Conservation (phyloP, 2,888 invertebrate genomes). For the Panopea generosa region DNA sequence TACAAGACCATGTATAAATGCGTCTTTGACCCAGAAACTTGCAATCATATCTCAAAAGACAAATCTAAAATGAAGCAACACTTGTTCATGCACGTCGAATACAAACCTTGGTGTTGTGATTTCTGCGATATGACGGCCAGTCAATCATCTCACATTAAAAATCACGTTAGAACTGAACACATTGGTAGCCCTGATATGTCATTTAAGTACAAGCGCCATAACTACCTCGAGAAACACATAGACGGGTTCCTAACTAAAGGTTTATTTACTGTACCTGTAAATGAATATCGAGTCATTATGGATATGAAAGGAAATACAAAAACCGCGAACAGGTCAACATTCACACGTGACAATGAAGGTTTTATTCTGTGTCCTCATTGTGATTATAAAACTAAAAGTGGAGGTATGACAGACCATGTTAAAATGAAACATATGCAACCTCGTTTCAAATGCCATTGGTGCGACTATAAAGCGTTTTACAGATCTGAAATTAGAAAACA, state of each 20-base stretch:
- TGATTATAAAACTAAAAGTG: slow-evolving; percentile 55
- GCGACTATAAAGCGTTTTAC: slow-evolving; percentile 57
- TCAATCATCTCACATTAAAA: slow-evolving; percentile 63
- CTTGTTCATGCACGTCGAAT: slow-evolving; percentile 62
- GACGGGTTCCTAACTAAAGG: slow-evolving; percentile 55
- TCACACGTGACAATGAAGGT: slow-evolving; percentile 45
- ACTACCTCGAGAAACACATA: slow-evolving; percentile 63
- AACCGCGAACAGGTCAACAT: slow-evolving; percentile 26
- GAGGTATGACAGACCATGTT: slow-evolving; percentile 57
- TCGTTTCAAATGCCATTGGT: slow-evolving; percentile 63
- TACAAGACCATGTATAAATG: slow-evolving; percentile 65
- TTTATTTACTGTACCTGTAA: slow-evolving; percentile 60
- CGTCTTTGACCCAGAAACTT: slow-evolving; percentile 60
- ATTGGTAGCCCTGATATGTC: slow-evolving; percentile 42
- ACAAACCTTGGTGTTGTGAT: slow-evolving; percentile 64
- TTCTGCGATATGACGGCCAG: slow-evolving; percentile 60
- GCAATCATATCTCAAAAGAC: slow-evolving; percentile 65
- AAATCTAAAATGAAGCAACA: slow-evolving; percentile 66
- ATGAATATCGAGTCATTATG: slow-evolving; percentile 56
- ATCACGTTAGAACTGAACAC: slow-evolving; percentile 60
- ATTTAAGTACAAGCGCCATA: slow-evolving; percentile 57
- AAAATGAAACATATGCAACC: slow-evolving; percentile 64
- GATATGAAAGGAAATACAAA: slow-evolving; percentile 62
- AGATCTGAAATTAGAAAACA: slow-evolving; percentile 61
- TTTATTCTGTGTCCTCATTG: slow-evolving; percentile 54